Evolutionary conservation across 2,113 vertebrate genomes (phyloP).

Genomic region (Heloderma charlesbogerti): DNA sequence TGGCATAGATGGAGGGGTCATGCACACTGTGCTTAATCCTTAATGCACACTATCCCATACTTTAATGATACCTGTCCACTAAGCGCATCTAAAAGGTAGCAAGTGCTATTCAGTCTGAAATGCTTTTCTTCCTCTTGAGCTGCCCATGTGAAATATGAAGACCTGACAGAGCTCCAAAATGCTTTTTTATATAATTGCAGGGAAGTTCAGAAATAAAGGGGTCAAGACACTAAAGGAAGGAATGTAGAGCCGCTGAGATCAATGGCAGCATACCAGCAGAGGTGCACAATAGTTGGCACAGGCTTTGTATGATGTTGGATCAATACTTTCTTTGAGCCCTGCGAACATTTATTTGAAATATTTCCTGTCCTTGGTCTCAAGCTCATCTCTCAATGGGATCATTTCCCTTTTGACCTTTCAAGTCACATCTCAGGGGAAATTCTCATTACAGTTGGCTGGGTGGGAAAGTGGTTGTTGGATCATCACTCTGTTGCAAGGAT

Average conservation of each 20-base stretch:
- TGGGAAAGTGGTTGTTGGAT: background rate
- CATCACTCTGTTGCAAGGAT: background rate
- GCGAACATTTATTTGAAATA: background rate
- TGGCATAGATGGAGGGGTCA: background rate
- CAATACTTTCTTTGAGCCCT: background rate
- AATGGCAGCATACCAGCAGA: too few species aligned
- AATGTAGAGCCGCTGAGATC: background rate
- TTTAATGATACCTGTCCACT: background rate
- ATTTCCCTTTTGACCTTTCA: background rate
- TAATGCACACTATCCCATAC: background rate
- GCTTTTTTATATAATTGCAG: background rate
- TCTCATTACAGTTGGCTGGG: background rate
- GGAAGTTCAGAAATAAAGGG: background rate
- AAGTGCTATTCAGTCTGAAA: background rate
- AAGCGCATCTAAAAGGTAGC: background rate
- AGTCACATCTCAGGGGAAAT: background rate
- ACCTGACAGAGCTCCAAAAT: background rate
- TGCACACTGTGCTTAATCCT: background rate
- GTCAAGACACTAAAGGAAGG: background rate
- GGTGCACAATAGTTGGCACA: background rate
- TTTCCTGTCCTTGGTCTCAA: background rate
- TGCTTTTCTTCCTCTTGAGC: background rate
- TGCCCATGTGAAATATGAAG: background rate
- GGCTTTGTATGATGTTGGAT: background rate
- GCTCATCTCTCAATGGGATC: background rate